Evolutionary conservation across 2,888 invertebrate species (phyloP), one percentile per base, ranked within the genome.

Genomic region (Drosophila incognita): DNA sequence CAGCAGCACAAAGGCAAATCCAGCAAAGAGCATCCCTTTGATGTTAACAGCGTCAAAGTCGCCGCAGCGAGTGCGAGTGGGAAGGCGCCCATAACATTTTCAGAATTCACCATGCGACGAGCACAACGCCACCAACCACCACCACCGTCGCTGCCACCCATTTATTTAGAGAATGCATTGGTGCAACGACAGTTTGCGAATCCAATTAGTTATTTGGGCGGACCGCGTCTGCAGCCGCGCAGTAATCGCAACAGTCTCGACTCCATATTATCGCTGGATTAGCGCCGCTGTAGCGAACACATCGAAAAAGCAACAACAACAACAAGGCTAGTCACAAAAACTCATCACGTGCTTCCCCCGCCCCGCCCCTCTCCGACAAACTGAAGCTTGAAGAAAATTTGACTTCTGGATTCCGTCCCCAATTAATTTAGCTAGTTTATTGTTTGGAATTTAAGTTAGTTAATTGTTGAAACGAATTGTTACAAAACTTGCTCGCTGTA

Each of bases 171-270:
- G 69, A 80, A 67, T 66, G 85, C 90, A 24, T 68, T 89, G 78
- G 62, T 65, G 76, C 90, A 89, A 67, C 89, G 93, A 13, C 92
- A 93, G 77, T 96, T 95, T 91, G 94, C 93, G 71, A 96, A 96
- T 93, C 96, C 96, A 53, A 94, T 96, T 85, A 96, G 95, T 92
- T 96, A 96, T 92, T 93, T 96, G 82, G 96, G 96, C 72, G 96
- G 95, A 65, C 95, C 95, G 18, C 93, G 94, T 79, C 91, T 95
- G 77, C 91, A 92, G 74, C 88, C 94, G 52, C 93, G 92, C 82
- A 86, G 85, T 53, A 94, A 94, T 85, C 93, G 94, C 87, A 94
- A 94, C 83, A 96, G 96, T 90, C 93, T 95, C 86, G 96, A 96
- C 91, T 96, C 96, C 74, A 94, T 96, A 79, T 89, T 96, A 79